A percentile compares a stretch with the other conserved stretches of the same genome.
These are phyloP conservation scores for Hypothenemus hampei DNA, from an alignment of 1,140 invertebrate species.

Conservation along the genomic window DNA sequence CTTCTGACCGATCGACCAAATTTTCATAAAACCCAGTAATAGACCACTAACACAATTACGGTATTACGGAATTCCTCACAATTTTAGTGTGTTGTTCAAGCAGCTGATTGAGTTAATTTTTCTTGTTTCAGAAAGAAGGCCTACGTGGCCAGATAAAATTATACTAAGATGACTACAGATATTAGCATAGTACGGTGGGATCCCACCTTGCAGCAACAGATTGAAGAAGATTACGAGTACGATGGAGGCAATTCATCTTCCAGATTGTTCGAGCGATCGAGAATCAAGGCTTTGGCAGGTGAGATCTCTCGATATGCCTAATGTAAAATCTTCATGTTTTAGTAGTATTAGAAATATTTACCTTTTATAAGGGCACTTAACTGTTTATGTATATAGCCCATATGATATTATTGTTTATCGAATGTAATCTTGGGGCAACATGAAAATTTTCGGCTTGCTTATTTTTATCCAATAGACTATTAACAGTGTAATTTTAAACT, in stretches of 20 bases:
- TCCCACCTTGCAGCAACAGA: constrained; percentile 80
- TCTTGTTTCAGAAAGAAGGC: constrained; percentile 34
- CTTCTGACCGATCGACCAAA: neutral
- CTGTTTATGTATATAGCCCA: too few relatives aligned
- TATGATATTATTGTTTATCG: too few relatives aligned
- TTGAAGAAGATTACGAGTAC: constrained; percentile 95
- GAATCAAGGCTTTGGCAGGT: constrained; percentile 98
- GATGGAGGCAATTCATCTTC: constrained; percentile 99
- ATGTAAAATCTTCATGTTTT: neutral
- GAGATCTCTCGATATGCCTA: constrained; percentile 12
- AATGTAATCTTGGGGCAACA: neutral
- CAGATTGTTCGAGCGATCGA: constrained; percentile 94
- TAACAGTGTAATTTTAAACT: neutral
- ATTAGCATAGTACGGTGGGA: constrained; percentile 94
- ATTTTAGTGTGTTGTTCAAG: neutral
- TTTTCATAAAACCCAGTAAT: neutral
- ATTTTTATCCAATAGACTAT: constrained; percentile 5
- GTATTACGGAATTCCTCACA: constrained; percentile 17
- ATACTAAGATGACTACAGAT: constrained; percentile 83
- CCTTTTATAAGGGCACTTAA: too few relatives aligned
- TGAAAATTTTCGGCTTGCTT: too few relatives aligned
- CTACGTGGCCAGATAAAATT: constrained; percentile 34
- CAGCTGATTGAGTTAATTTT: constrained; percentile 17
- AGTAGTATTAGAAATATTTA: neutral
- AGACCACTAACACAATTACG: constrained; percentile 8